phyloP scores from a whole-genome alignment of 2,113 vertebrate species.

The Rhinopithecus roxellana region DNA sequence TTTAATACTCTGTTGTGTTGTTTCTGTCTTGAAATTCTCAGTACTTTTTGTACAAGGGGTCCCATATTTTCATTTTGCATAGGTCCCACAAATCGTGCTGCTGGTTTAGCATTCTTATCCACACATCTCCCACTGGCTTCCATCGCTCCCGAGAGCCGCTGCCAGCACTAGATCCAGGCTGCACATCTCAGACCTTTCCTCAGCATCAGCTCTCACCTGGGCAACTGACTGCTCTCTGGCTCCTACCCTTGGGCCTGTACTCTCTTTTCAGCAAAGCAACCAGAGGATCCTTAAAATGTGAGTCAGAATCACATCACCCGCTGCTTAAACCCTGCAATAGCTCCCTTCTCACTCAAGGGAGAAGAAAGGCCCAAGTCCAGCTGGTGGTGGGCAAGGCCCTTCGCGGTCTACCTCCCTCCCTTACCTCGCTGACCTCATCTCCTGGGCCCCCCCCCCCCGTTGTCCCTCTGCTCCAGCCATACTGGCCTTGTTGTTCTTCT shows the following conservation, averaged over 20 bases:
- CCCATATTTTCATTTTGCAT: no score
- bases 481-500: background rate
- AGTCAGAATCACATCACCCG: background rate
- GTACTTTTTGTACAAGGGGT: background rate
- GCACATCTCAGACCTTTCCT: background rate
- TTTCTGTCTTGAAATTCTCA: background rate
- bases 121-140: background rate
- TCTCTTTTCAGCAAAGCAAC: background rate
- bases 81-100: background rate
- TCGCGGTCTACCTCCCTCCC: no score
- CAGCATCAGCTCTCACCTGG: background rate
- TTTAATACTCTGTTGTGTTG: background rate
- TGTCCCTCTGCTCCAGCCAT: background rate
- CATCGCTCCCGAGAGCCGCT: accelerated
- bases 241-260: background rate
- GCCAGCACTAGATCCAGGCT: background rate
- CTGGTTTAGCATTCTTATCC: no score
- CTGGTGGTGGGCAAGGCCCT: background rate
- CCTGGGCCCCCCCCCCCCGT: no score
- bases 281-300: background rate
- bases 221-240: background rate
- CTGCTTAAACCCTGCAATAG: background rate
- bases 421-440: background rate
- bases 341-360: background rate
- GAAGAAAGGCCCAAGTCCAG: background rate